phyloP scores from a whole-genome alignment of 1,140 invertebrate genomes.

The Caenorhabditis briggsae region DNA sequence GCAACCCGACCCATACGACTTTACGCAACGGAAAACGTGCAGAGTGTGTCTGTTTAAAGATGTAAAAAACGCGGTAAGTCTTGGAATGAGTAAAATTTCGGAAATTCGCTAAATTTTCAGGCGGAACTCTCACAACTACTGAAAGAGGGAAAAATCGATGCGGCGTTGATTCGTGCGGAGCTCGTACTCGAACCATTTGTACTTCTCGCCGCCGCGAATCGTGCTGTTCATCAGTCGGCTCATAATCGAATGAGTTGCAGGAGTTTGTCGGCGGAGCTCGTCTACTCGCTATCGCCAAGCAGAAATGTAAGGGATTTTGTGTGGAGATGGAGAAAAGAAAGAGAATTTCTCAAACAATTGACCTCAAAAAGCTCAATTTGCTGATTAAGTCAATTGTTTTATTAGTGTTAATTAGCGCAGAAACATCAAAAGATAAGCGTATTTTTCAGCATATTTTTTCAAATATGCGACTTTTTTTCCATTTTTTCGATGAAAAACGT shows the following conservation, averaged over 20 bases:
- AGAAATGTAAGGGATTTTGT: slow-evolving; percentile 67
- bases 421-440: too few relatives aligned
- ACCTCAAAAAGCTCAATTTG: too few relatives aligned
- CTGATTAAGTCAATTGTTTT: too few relatives aligned
- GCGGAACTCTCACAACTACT: slow-evolving; percentile 70
- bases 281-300: slow-evolving; percentile 75
- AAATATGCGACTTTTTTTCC: too few relatives aligned
- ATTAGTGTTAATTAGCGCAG: too few relatives aligned
- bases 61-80: slow-evolving; percentile 72
- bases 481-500: too few relatives aligned
- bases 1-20: slow-evolving; percentile 74
- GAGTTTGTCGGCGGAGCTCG: slow-evolving; percentile 72
- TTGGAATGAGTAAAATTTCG: not conserved
- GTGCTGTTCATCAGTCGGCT: slow-evolving; percentile 74
- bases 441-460: too few relatives aligned
- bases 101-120: slow-evolving; percentile 52
- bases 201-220: slow-evolving; percentile 74
- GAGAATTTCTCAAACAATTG: too few relatives aligned
- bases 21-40: slow-evolving; percentile 68
- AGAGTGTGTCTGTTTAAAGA: slow-evolving; percentile 71
- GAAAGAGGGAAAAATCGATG: slow-evolving; percentile 72
- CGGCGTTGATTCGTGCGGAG: slow-evolving; percentile 74
- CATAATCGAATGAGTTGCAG: slow-evolving; percentile 74
- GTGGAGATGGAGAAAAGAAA: too few relatives aligned
- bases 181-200: slow-evolving; percentile 75